Percentiles rank a stretch among this genome's conserved stretches.
Conservation (phyloP, 1,140 invertebrate genomes). For the Yoshiicerus persimilis region DNA sequence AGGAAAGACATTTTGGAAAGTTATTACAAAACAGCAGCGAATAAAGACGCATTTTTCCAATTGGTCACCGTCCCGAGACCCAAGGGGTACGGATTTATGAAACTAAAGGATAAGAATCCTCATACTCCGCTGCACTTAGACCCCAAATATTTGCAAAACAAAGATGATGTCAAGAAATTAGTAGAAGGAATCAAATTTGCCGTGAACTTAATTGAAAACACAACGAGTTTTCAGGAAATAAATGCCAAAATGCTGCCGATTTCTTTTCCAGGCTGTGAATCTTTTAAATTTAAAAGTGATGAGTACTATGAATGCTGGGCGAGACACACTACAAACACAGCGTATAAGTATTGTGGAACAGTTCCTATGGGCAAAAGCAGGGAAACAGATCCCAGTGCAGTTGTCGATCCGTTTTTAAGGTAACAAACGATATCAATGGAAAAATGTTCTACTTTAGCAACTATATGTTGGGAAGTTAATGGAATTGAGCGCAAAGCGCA, state of each 20-base stretch:
- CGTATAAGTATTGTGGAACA: conserved; percentile 22
- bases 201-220: conserved; percentile 1
- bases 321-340: not conserved
- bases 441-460: not conserved
- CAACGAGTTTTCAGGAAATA: not conserved
- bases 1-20: not conserved
- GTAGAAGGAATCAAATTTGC: conserved; percentile 23
- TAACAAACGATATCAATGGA: not conserved
- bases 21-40: not conserved
- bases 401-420: conserved; percentile 17
- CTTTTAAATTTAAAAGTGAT: conserved; percentile 54
- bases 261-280: conserved; percentile 49
- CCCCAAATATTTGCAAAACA: conserved; percentile 21
- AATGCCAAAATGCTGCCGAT: not conserved
- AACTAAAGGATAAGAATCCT: not conserved
- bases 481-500: too few species aligned
- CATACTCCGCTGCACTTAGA: not conserved
- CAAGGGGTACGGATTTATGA: conserved; percentile 59
- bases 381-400: not conserved
- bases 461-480: not conserved
- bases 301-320: conserved; percentile 59
- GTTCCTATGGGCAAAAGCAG: not conserved
- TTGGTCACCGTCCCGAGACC: conserved; percentile 75
- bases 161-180: not conserved
- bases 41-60: conserved; percentile 55